phyloP scores from a whole-genome alignment of 2,113 vertebrate species.

The Xyrauchen texanus region DNA sequence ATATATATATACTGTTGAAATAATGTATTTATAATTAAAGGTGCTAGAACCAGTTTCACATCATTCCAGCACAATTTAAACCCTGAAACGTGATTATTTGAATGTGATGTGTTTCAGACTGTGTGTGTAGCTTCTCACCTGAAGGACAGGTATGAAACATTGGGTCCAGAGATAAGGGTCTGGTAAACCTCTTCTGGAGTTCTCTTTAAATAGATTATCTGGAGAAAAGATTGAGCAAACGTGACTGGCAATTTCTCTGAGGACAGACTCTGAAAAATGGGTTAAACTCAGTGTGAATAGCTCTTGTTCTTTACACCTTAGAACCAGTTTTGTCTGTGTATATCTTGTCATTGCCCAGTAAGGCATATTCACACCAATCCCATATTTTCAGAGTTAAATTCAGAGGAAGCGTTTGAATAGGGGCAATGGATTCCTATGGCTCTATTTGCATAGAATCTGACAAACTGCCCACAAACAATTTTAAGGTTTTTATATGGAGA shows the following conservation, averaged over 20 bases:
- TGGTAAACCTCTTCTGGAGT: conserved; percentile 88
- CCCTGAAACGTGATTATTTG: neutral
- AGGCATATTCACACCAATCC: neutral
- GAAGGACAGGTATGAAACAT: conserved; percentile 85
- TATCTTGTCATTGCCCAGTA: neutral
- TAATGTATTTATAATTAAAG: too few relatives aligned
- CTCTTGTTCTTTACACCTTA: neutral
- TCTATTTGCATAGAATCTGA: too few relatives aligned
- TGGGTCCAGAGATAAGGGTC: conserved; percentile 82
- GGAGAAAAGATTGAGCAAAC: conserved; percentile 24
- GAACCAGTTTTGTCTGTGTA: neutral
- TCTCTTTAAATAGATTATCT: conserved; percentile 93
- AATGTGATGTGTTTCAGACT: neutral
- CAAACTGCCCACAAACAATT: too few relatives aligned
- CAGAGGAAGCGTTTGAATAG: too few relatives aligned
- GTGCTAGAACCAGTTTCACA: too few relatives aligned
- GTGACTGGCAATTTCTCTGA: neutral
- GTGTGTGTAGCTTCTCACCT: conserved; percentile 73
- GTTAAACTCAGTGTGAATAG: neutral
- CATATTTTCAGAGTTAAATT: too few relatives aligned
- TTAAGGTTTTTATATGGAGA: too few relatives aligned
- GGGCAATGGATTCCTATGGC: too few relatives aligned
- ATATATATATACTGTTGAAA: too few relatives aligned
- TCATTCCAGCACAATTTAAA: too few relatives aligned
- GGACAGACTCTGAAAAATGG: neutral